These are phyloP conservation scores for Julus scandinavius DNA, from an alignment of 2,888 invertebrate species.

Conservation along the genomic window DNA sequence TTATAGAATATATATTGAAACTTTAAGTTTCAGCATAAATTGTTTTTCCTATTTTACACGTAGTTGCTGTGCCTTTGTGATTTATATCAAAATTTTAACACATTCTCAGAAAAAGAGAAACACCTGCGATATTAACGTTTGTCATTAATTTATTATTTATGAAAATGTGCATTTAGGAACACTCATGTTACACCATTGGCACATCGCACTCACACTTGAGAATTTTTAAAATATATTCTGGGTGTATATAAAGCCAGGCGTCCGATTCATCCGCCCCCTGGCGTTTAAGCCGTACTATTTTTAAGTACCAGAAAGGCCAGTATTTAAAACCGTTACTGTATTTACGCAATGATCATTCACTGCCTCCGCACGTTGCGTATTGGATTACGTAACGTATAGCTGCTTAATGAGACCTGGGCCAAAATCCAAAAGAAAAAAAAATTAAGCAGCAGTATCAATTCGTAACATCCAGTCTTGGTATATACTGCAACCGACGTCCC, in stretches of 20 bases:
- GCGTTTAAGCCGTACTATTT: background rate
- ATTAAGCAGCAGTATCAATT: slow-evolving; percentile 29
- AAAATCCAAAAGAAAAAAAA: background rate
- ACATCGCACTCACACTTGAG: no score
- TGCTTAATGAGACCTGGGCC: slow-evolving; percentile 36
- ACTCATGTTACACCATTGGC: no score
- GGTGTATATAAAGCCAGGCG: background rate
- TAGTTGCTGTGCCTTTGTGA: no score
- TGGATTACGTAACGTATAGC: background rate
- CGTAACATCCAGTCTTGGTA: background rate
- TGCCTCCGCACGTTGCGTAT: background rate
- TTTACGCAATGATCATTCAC: slow-evolving; percentile 27
- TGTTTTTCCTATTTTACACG: no score
- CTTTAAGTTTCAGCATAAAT: no score
- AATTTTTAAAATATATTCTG: background rate
- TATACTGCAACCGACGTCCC: background rate
- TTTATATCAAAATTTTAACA: no score
- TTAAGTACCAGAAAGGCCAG: background rate
- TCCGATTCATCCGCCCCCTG: background rate
- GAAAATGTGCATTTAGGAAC: no score
- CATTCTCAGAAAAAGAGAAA: no score
- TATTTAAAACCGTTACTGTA: background rate
- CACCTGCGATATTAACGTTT: no score
- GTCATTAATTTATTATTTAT: no score
- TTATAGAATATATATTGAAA: no score